Percentiles rank a stretch among this genome's conserved stretches.
These are phyloP conservation scores for Rhinopithecus roxellana DNA, from an alignment of 2,113 vertebrate species.

Conservation along the genomic window DNA sequence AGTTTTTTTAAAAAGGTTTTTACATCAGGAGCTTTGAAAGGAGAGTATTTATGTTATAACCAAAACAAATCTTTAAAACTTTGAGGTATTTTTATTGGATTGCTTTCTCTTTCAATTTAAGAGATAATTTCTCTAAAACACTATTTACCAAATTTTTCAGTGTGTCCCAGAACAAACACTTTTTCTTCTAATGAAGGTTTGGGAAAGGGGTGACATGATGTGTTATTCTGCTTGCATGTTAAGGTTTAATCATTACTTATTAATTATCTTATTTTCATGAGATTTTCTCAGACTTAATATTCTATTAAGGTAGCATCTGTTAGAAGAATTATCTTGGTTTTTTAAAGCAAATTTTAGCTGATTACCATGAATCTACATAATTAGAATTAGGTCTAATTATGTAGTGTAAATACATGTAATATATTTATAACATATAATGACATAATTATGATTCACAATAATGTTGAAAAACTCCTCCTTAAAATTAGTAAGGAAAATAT, in stretches of 20 bases:
- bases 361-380: constrained; percentile 91
- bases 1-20: constrained; percentile 65
- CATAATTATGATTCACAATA: constrained; percentile 82
- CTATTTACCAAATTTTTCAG: constrained; percentile 63
- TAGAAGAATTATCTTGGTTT: constrained; percentile 89
- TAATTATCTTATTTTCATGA: constrained; percentile 84
- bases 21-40: constrained; percentile 63
- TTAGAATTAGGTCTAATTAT: constrained; percentile 89
- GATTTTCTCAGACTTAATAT: constrained; percentile 86
- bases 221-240: constrained; percentile 63
- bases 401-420: constrained; percentile 90
- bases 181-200: constrained; percentile 55
- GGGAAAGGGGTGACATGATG: constrained; percentile 68
- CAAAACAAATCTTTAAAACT: constrained; percentile 77
- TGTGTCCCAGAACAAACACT: constrained; percentile 46
- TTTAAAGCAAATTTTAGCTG: constrained; percentile 90
- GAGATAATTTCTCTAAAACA: constrained; percentile 55
- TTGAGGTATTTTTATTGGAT: constrained; percentile 65
- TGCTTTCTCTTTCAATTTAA: constrained; percentile 68
- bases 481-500: constrained; percentile 78
- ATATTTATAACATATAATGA: constrained; percentile 84
- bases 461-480: constrained; percentile 79
- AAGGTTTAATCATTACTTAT: constrained; percentile 80
- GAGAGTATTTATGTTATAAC: constrained; percentile 68
- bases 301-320: constrained; percentile 88